Conservation (phyloP, 1,140 invertebrate species). For the Zophobas morio region DNA sequence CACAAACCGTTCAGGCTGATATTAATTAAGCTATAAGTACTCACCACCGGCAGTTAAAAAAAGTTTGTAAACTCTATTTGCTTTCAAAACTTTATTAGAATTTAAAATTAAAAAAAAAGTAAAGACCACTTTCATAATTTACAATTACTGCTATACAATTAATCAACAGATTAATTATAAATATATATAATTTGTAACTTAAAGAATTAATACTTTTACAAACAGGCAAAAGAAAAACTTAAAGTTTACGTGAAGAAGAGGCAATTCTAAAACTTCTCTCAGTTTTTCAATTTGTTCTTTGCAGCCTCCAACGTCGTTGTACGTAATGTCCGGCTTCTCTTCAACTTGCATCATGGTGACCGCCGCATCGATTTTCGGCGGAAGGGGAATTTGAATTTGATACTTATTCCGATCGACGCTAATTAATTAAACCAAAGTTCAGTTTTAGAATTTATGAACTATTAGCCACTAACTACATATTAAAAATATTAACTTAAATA, state of each 20-base stretch:
- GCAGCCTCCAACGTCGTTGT: constrained; percentile 99
- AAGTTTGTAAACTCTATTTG: no score
- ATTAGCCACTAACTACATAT: no score
- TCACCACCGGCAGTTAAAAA: no score
- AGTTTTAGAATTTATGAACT: background rate
- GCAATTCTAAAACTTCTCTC: constrained; percentile 98
- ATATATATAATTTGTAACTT: no score
- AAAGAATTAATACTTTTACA: constrained; percentile 62
- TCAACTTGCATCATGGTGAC: constrained; percentile 99
- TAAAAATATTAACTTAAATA: no score
- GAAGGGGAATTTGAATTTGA: constrained; percentile 99
- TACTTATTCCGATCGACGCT: constrained; percentile 99
- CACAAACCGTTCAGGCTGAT: constrained; percentile 99
- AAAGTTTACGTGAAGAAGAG: constrained; percentile 90
- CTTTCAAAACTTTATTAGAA: no score
- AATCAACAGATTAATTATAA: no score
- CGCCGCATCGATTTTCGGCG: constrained; percentile 99
- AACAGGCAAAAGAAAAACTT: no score
- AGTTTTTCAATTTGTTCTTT: constrained; percentile 99
- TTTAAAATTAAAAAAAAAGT: no score
- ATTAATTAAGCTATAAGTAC: no score
- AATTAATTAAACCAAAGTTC: constrained; percentile 41
- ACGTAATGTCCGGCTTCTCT: constrained; percentile 99
- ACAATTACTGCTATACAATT: no score
- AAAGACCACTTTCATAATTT: no score